These are phyloP conservation scores for Alaudala cheleensis DNA, from an alignment of 2,113 vertebrate genomes.

Conservation along the genomic window DNA sequence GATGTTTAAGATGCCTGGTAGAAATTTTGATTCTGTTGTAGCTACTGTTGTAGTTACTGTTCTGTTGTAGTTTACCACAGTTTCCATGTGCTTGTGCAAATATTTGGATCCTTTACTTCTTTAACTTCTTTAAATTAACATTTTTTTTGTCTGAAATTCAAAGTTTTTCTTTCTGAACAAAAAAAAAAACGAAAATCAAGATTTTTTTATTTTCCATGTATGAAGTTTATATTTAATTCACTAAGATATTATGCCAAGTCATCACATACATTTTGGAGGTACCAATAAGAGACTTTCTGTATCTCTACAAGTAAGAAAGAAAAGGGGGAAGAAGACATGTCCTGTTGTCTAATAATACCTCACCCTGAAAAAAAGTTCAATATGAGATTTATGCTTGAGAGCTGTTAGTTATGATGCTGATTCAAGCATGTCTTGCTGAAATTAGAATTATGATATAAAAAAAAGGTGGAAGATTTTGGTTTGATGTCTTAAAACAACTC, in stretches of 20 bases:
- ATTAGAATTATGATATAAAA: background rate
- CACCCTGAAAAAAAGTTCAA: background rate
- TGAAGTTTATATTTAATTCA: background rate
- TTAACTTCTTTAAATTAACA: background rate
- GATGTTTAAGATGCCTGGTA: background rate
- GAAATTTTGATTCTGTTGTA: background rate
- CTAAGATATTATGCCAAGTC: background rate
- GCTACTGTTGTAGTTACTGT: too few species aligned
- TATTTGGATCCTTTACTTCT: background rate
- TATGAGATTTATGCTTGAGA: background rate
- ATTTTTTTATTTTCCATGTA: background rate
- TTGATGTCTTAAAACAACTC: background rate
- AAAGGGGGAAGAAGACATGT: background rate
- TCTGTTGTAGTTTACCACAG: too few species aligned
- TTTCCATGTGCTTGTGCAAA: background rate
- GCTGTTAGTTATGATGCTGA: background rate
- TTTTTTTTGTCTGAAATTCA: background rate
- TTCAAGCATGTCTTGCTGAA: background rate
- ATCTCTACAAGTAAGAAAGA: background rate
- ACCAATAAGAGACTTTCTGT: background rate
- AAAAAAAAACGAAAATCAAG: background rate
- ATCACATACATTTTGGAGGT: background rate
- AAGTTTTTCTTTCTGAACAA: background rate
- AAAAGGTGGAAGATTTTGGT: background rate
- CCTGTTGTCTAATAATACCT: background rate